Evolutionary conservation across 2,797 vertebrate species (phyloP), one percentile per base, ranked within the genome.

Genomic region (Peromyscus attwateri): DNA sequence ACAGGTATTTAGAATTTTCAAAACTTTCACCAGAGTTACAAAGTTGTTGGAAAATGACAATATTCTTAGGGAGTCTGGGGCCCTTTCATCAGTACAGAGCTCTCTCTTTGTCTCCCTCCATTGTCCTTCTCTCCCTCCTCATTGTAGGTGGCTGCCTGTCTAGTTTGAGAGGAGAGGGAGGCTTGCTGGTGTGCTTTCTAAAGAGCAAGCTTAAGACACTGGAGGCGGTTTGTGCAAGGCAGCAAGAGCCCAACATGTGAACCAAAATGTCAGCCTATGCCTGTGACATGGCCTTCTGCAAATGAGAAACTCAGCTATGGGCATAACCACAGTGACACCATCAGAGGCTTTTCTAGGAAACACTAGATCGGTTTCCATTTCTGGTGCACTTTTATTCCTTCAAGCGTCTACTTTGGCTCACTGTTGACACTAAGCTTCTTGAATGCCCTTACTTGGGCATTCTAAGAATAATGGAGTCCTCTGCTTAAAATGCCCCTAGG

Each of bases 261-360:
- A 71, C 25, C 43, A 64, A 76, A 88, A 64, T 75, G 92, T 88
- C 75, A 88, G 66, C 19, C 52, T 27, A 0, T 68, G 81, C 55
- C 60, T 84, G 46, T 29, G 46, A 93, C 17, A 46, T 0, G 14
- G 73, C 71, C 55, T 81, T 93, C 55, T 34, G 87, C 66, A 76
- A 91, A 95, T 91, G 70, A 95, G 88, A 96, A 92, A 90, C 52
- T 96, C 77, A 92, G 8, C 82, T 96, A 92, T 52, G 89, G 77
- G 81, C 46, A 43, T 97, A 96, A 98, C 97, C 97, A 95, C 97
- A 95, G 71, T 85, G 94, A 71, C 68, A 1, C 40, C 52, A 82
- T 81, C 91, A 96, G 97, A 96, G 66, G 80, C 96, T 97, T 96
- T 97, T 97, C 98, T 96, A 92, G 5, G 82, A 98, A 96, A 95